A percentile compares a stretch with the other conserved stretches of the same genome.
These are phyloP conservation scores for Dioctria rufipes DNA, from an alignment of 2,888 invertebrate species.

Conservation along the genomic window DNA sequence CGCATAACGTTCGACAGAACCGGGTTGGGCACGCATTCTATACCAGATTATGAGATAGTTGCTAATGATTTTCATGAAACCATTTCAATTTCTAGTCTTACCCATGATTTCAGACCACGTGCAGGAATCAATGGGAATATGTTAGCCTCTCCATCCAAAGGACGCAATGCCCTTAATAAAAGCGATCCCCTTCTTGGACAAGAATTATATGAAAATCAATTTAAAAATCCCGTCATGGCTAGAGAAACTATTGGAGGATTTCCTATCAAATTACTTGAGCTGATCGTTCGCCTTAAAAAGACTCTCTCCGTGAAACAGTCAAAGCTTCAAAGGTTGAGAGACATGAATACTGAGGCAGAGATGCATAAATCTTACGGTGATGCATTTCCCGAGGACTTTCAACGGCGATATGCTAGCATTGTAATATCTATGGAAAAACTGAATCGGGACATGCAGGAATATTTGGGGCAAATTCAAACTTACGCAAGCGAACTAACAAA, in stretches of 20 bases:
- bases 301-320: conserved; percentile 86
- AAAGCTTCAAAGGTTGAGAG: conserved; percentile 84
- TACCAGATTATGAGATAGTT: conserved; percentile 96
- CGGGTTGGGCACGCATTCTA: conserved; percentile 94
- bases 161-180: conserved; percentile 70
- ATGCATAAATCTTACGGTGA: conserved; percentile 86
- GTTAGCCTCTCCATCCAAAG: conserved; percentile 60
- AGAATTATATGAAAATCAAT: conserved; percentile 69
- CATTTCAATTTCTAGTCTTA: conserved; percentile 86
- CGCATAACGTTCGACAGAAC: conserved; percentile 94
- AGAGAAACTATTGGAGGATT: conserved; percentile 80
- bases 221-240: conserved; percentile 69
- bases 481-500: conserved; percentile 90
- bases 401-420: conserved; percentile 88
- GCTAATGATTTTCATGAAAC: conserved; percentile 94
- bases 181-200: conserved; percentile 82
- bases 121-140: conserved; percentile 76
- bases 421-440: conserved; percentile 92
- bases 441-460: conserved; percentile 89
- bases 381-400: conserved; percentile 88
- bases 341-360: conserved; percentile 93
- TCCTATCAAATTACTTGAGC: conserved; percentile 87
- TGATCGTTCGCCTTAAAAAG: conserved; percentile 89
- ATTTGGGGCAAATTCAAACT: conserved; percentile 87
- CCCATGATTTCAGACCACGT: conserved; percentile 84